These are phyloP conservation scores for Phoxinus phoxinus DNA, from an alignment of 2,113 vertebrate genomes.

Conservation along the genomic window DNA sequence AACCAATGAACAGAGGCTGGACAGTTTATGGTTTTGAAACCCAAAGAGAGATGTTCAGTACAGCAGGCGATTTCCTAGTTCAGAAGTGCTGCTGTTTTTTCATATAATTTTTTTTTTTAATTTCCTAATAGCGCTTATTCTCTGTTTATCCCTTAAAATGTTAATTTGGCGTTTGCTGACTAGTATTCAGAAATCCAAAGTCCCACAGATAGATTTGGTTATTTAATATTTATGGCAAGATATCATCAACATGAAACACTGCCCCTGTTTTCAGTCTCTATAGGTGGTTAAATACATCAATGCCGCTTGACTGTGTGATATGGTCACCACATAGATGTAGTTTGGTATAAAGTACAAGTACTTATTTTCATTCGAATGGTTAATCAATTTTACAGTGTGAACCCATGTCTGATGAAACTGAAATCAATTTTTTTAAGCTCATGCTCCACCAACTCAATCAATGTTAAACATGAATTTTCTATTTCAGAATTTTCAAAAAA, in stretches of 20 bases:
- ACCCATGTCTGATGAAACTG: neutral
- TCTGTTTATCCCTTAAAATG: neutral
- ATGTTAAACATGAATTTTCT: neutral
- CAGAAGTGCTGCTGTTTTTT: neutral
- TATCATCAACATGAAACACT: neutral
- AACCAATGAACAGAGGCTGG: neutral
- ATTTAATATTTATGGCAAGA: neutral
- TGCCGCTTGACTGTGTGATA: neutral
- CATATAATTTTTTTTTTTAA: neutral
- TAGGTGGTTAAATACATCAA: neutral
- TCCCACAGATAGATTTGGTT: neutral
- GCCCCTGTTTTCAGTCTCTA: neutral
- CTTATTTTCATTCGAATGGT: neutral
- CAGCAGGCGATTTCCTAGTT: neutral
- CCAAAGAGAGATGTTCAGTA: conserved; percentile 22
- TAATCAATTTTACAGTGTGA: neutral
- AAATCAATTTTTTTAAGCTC: neutral
- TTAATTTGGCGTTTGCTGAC: neutral
- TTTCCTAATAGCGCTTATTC: neutral
- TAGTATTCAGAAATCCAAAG: neutral
- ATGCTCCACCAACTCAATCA: neutral
- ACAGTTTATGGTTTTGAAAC: conserved; percentile 11
- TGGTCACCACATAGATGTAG: neutral
- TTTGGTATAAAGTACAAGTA: conserved; percentile 6
- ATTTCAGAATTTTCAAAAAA: neutral